Percentiles rank a stretch among this genome's conserved stretches.
Conservation (phyloP, 2,797 vertebrate genomes). For the Sciaenops ocellatus region DNA sequence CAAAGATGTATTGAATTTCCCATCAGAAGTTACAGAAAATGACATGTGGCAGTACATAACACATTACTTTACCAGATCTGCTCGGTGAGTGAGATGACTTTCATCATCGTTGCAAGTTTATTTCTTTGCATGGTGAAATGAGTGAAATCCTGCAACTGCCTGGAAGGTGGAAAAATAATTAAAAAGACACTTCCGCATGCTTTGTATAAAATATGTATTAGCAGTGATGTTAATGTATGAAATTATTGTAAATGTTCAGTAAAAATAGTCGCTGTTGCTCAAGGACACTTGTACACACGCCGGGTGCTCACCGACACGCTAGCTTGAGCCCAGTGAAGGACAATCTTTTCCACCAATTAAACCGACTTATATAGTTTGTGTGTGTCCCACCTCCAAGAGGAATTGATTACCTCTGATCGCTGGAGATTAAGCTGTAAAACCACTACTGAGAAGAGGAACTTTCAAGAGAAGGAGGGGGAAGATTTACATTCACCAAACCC, state of each 20-base stretch:
- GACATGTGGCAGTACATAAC: background rate
- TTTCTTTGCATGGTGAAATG: background rate
- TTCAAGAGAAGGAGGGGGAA: slow-evolving; percentile 3
- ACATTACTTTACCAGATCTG: background rate
- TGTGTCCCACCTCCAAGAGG: slow-evolving; percentile 19
- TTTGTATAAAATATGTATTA: background rate
- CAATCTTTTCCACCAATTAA: background rate
- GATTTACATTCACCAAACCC: background rate
- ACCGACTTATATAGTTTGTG: background rate
- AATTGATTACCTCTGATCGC: slow-evolving; percentile 57
- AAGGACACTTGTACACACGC: background rate
- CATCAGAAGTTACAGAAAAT: background rate
- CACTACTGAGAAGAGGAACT: slow-evolving; percentile 37
- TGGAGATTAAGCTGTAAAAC: slow-evolving; percentile 53
- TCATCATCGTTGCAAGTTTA: slow-evolving; percentile 9
- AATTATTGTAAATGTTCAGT: slow-evolving; percentile 7
- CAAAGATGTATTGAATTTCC: background rate
- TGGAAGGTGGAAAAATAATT: background rate
- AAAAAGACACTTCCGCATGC: background rate
- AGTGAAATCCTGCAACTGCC: background rate
- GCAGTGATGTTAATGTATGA: background rate
- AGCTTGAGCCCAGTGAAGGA: slow-evolving; percentile 21
- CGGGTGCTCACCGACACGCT: slow-evolving; percentile 5
- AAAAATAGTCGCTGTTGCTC: slow-evolving; percentile 7
- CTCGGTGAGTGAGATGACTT: background rate